Conservation (phyloP, 2,888 invertebrate genomes). For the Meandrusa payeni region DNA sequence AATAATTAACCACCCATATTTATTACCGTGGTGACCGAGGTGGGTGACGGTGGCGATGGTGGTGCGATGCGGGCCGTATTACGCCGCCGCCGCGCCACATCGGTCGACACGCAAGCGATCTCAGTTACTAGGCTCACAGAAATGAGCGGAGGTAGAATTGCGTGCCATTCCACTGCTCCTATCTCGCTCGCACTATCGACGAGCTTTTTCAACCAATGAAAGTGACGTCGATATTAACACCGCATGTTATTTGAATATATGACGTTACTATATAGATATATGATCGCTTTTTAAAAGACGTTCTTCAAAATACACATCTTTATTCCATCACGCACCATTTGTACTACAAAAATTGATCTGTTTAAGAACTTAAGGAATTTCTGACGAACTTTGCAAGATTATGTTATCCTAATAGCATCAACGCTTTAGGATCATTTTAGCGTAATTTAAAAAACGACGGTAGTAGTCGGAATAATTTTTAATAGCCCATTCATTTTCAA, state of each 20-base stretch:
- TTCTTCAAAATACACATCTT: constrained; percentile 1
- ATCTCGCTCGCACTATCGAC: constrained; percentile 55
- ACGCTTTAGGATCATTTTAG: constrained; percentile 78
- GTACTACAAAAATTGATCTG: constrained; percentile 56
- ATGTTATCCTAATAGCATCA: constrained; percentile 64
- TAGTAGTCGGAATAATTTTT: no score
- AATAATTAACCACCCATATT: no score
- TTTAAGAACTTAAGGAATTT: constrained; percentile 65
- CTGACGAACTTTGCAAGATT: constrained; percentile 55
- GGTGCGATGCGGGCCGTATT: constrained; percentile 33
- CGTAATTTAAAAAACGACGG: no score
- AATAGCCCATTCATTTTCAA: no score
- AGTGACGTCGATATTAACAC: constrained; percentile 43
- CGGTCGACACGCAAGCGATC: constrained; percentile 78
- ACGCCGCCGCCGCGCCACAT: constrained; percentile 66
- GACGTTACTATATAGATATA: constrained; percentile 29
- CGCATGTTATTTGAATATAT: constrained; percentile 10
- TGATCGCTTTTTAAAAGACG: constrained; percentile 27
- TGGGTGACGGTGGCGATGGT: constrained; percentile 28
- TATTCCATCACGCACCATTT: constrained; percentile 25
- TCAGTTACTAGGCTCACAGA: constrained; percentile 63
- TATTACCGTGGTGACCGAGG: no score
- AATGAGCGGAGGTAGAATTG: constrained; percentile 30
- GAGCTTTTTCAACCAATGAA: constrained; percentile 48
- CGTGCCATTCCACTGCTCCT: constrained; percentile 42